Evolutionary conservation across 2,888 invertebrate species (phyloP), one percentile per base, ranked within the genome.

Genomic region (Leptinotarsa juncta): DNA sequence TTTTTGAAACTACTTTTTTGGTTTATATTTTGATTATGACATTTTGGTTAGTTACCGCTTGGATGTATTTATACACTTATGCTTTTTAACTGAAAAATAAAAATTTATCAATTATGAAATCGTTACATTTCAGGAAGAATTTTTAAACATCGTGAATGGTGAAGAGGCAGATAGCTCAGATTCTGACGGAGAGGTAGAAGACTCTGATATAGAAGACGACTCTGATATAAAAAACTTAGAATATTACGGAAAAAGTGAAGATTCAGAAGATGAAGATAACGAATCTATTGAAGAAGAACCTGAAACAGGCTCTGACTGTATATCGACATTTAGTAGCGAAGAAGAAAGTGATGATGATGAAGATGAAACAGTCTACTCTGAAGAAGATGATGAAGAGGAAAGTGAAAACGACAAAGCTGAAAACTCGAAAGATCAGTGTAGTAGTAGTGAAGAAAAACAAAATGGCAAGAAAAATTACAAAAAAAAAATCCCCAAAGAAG

Each of bases 131-230:
- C 68, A 71, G 67, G 72, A 78, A 53, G 80, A 78, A 70, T 77
- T 81, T 57, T 73, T 83, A 74, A 84, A 81, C 70, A 77, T 70
- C 57, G 81, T 78, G 20, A 80, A 67, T 51, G 79, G 87, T 75
- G 86, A 87, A 72, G 87, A 88, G 42, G 87, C 83, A 50, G 90
- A 90, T 76, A 88, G 87, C 73, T 86, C 89, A 14, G 90, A 90
- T 20, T 86, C 89, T 12, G 90, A 90, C 20, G 89, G 88, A 55
- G 89, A 89, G 76, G 82, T 83, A n/a, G 87, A 86, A 42, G 83
- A 84, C 74, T 81, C 80, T 80, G 75, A 78, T 78, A 83, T 81
- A 75, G 83, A 82, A 77, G 81, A 84, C 23, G 26, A 82, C 32
- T 84, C 83, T 3, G 88, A 42, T 42, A 12, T 42, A 42, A 42